Conservation (phyloP, 1,140 invertebrate genomes). For the Ostrea denselamellosa region DNA sequence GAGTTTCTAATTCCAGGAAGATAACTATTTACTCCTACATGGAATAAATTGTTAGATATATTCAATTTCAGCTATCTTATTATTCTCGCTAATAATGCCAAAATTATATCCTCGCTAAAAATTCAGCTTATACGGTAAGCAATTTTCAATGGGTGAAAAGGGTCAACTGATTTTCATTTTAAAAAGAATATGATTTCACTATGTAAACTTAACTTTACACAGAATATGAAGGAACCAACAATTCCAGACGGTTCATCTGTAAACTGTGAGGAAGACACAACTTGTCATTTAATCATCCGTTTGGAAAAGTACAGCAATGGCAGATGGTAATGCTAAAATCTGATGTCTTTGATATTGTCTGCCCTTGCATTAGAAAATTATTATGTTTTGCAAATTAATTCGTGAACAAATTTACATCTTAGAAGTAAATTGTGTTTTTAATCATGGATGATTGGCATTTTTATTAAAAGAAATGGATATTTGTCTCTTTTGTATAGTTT, state of each 20-base stretch:
- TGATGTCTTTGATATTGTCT: background rate
- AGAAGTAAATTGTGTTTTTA: background rate
- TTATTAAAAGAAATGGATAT: background rate
- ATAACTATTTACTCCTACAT: too few relatives aligned
- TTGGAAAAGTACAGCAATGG: background rate
- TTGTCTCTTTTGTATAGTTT: background rate
- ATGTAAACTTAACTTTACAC: background rate
- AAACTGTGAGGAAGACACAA: background rate
- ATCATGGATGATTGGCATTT: background rate
- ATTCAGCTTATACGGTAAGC: too few relatives aligned
- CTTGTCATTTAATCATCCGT: constrained; percentile 30
- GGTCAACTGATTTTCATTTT: too few relatives aligned
- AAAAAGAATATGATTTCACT: too few relatives aligned
- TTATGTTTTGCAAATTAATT: background rate
- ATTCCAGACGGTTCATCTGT: constrained; percentile 5
- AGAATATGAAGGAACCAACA: constrained; percentile 8
- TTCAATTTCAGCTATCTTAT: too few relatives aligned
- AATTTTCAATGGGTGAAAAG: too few relatives aligned
- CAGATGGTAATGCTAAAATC: background rate
- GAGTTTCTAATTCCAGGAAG: too few relatives aligned
- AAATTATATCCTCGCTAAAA: too few relatives aligned
- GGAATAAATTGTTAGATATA: too few relatives aligned
- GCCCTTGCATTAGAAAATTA: background rate
- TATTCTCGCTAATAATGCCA: too few relatives aligned
- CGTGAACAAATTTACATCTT: background rate